phyloP scores from a whole-genome alignment of 2,888 invertebrate species.

The Aquatica leii region DNA sequence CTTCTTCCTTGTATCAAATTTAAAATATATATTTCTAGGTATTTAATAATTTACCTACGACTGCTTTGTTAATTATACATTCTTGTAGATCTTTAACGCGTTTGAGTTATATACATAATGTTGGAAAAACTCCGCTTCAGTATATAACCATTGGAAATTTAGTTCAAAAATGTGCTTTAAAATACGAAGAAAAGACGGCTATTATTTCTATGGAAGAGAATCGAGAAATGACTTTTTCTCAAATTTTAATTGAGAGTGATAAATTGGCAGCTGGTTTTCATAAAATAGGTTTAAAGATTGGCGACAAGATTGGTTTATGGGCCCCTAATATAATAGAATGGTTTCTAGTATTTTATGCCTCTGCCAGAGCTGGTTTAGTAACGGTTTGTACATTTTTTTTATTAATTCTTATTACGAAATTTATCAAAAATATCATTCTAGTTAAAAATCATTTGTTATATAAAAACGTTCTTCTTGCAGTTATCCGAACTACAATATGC shows the following conservation, averaged over 20 bases:
- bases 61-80: no score
- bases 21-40: no score
- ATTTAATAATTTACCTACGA: no score
- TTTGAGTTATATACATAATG: constrained; percentile 64
- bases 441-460: no score
- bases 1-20: no score
- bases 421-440: no score
- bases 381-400: no score
- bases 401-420: no score
- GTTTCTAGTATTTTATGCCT: constrained; percentile 68
- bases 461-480: no score
- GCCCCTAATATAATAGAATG: constrained; percentile 81
- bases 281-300: constrained; percentile 71
- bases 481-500: no score
- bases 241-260: constrained; percentile 67
- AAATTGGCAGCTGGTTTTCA: constrained; percentile 74
- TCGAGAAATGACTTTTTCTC: constrained; percentile 63
- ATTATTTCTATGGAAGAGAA: constrained; percentile 67
- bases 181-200: constrained; percentile 66
- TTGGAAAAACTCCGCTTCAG: constrained; percentile 63
- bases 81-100: constrained; percentile 18
- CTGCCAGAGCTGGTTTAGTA: neutral
- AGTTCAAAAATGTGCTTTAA: constrained; percentile 63
- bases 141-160: constrained; percentile 66
- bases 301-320: constrained; percentile 83